A percentile compares a stretch with the other conserved stretches of the same genome.
These are phyloP conservation scores for Kryphioiulus occultus DNA, from an alignment of 2,888 invertebrate genomes.

Conservation along the genomic window DNA sequence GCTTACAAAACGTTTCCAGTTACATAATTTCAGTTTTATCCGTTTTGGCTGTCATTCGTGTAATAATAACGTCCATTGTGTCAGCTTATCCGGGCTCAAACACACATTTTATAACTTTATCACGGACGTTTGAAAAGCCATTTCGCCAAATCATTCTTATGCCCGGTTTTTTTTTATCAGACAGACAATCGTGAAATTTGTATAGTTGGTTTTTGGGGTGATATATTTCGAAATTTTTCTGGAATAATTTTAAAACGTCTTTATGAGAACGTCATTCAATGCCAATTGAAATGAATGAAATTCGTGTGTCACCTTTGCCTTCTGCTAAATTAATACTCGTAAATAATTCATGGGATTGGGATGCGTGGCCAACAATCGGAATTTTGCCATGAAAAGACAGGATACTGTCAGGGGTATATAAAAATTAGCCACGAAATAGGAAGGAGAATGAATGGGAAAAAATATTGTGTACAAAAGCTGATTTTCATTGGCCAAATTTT, in stretches of 20 bases:
- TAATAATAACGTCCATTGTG: not conserved
- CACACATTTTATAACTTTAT: slow-evolving; percentile 4
- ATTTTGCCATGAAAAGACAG: not conserved
- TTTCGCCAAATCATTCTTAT: not conserved
- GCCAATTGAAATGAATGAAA: not conserved
- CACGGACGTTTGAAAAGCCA: not conserved
- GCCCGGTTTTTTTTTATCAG: not conserved
- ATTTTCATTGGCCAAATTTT: not conserved
- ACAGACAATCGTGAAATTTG: not conserved
- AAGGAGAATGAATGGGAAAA: not conserved
- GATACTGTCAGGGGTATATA: not conserved
- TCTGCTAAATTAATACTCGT: not conserved
- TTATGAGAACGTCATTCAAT: not conserved
- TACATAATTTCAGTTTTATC: not conserved
- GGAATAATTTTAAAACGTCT: not conserved
- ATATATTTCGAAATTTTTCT: not conserved
- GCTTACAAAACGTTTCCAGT: not conserved
- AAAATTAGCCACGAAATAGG: not conserved
- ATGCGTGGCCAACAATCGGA: not conserved
- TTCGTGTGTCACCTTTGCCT: not conserved
- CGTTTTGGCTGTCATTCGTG: not conserved
- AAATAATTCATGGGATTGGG: not conserved
- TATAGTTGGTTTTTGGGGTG: not conserved
- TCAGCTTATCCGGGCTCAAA: not conserved
- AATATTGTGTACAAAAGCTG: not conserved